phyloP scores from a whole-genome alignment of 2,888 invertebrate species.

The Chymomyza procnemis region DNA sequence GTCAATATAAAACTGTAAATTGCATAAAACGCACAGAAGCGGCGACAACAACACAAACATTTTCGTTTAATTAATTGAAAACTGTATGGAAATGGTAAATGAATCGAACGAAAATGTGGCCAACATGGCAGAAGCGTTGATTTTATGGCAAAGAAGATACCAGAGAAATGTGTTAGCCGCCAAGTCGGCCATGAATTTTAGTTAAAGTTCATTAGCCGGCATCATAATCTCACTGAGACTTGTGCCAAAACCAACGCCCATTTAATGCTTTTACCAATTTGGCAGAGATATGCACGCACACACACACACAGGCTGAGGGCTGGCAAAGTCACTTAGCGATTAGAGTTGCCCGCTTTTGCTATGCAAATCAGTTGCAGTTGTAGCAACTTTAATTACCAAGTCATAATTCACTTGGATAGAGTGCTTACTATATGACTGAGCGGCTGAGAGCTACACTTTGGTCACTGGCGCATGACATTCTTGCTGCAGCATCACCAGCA shows the following conservation, averaged over 20 bases:
- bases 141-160: neutral
- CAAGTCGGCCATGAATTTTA: constrained; percentile 10
- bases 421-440: neutral
- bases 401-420: constrained; percentile 3
- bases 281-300: neutral
- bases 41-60: constrained; percentile 37
- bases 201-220: constrained; percentile 61
- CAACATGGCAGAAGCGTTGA: neutral
- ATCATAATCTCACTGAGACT: constrained; percentile 19
- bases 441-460: constrained; percentile 48
- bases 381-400: constrained; percentile 11
- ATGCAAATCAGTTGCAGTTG: constrained; percentile 52
- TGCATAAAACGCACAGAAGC: constrained; percentile 36
- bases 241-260: constrained; percentile 54
- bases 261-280: constrained; percentile 31
- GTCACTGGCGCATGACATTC: constrained; percentile 66
- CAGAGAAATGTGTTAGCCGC: constrained; percentile 4
- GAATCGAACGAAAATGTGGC: constrained; percentile 20
- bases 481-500: constrained; percentile 55
- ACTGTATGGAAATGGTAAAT: constrained; percentile 36
- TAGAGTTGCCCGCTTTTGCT: constrained; percentile 23
- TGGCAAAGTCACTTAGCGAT: constrained; percentile 30
- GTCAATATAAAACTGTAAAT: constrained; percentile 64
- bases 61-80: constrained; percentile 72
- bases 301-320: neutral